Conservation (phyloP, 2,888 invertebrate species). For the Caenorhabditis auriculariae region DNA sequence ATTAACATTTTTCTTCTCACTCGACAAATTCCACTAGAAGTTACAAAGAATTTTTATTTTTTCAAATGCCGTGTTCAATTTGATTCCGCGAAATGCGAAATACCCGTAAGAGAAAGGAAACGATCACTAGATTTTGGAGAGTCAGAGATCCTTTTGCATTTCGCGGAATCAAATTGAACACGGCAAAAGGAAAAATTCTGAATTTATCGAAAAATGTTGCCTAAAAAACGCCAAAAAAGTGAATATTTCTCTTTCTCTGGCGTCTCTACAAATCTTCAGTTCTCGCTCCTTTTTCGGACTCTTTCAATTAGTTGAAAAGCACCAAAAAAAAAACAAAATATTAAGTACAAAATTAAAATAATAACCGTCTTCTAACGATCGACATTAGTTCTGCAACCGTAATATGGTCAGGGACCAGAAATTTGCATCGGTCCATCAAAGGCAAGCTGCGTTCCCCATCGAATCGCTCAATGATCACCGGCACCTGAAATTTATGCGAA, state of each 20-base stretch:
- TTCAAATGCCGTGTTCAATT: no score
- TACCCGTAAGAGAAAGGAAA: no score
- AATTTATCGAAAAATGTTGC: neutral
- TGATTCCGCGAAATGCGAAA: no score
- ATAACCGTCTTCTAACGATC: constrained; percentile 66
- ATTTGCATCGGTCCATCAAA: constrained; percentile 70
- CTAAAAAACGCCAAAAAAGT: neutral
- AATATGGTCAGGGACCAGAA: constrained; percentile 70
- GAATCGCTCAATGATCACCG: constrained; percentile 70
- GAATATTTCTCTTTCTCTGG: neutral
- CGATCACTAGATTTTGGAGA: no score
- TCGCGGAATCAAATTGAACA: no score
- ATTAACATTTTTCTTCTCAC: no score
- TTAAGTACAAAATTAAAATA: neutral
- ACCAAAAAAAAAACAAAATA: neutral
- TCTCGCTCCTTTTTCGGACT: neutral
- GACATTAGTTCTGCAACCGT: constrained; percentile 70
- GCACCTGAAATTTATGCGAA: constrained; percentile 15
- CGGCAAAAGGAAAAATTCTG: neutral
- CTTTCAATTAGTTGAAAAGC: neutral
- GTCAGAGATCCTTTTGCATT: no score
- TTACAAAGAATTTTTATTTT: no score
- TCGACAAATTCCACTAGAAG: no score
- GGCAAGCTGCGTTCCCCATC: constrained; percentile 69
- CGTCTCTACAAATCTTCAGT: no score